Percentiles rank a stretch among this genome's conserved stretches.
Evolutionary conservation across 2,888 invertebrate genomes (phyloP).

Genomic region (Cactoblastis cactorum): DNA sequence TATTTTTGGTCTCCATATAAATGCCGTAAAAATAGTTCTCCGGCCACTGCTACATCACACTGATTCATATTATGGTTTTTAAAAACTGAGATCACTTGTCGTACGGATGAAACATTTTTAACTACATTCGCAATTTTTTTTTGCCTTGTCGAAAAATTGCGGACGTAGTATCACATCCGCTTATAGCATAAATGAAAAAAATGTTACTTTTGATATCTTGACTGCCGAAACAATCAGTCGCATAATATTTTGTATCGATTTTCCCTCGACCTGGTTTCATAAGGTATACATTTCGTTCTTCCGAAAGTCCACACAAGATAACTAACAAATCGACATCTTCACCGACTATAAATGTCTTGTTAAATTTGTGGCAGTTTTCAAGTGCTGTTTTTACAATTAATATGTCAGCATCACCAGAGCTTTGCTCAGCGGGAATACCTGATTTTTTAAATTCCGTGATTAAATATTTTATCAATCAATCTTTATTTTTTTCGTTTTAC

Average conservation of each 20-base stretch:
- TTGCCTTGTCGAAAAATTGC: conserved; percentile 7
- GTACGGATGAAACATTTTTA: background rate
- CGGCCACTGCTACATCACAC: background rate
- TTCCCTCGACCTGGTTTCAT: conserved; percentile 12
- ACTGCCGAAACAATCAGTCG: conserved; percentile 5
- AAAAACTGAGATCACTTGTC: background rate
- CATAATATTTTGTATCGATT: conserved; percentile 6
- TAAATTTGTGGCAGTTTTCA: background rate
- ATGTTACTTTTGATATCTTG: conserved; percentile 11
- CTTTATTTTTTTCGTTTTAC: background rate
- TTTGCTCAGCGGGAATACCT: background rate
- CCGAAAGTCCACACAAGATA: conserved; percentile 9
- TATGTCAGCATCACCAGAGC: background rate
- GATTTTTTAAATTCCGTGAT: background rate
- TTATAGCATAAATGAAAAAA: conserved; percentile 5
- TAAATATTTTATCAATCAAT: background rate
- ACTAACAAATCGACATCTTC: conserved; percentile 6
- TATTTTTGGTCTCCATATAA: conserved; percentile 1
- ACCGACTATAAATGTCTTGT: background rate
- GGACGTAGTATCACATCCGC: conserved; percentile 10
- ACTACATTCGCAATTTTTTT: background rate
- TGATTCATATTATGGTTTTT: background rate
- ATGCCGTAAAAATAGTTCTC: background rate
- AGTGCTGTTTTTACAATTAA: background rate
- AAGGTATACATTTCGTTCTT: conserved; percentile 11